phyloP scores from a whole-genome alignment of 2,888 invertebrate genomes.

The Anarsia innoxiella region DNA sequence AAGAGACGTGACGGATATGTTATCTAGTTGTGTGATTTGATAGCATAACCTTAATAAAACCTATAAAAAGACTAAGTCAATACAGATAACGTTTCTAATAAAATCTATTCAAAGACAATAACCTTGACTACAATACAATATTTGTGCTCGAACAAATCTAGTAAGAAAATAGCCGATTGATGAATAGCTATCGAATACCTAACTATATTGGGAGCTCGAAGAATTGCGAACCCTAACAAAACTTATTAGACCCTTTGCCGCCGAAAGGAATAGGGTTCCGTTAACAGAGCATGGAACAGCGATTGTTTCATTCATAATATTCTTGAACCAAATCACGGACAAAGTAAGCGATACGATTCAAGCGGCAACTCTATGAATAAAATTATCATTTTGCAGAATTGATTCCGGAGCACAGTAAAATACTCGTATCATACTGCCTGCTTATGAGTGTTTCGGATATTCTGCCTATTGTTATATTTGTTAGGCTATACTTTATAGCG shows the following conservation, averaged over 20 bases:
- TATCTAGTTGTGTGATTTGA: too few relatives aligned
- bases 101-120: too few relatives aligned
- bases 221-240: not conserved
- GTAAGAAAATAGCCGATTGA: too few relatives aligned
- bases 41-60: too few relatives aligned
- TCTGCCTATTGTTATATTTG: constrained; percentile 8
- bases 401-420: constrained; percentile 66
- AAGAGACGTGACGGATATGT: too few relatives aligned
- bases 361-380: constrained; percentile 72
- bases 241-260: not conserved
- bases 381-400: constrained; percentile 73
- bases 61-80: too few relatives aligned
- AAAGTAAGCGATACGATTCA: constrained; percentile 70
- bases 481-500: too few relatives aligned
- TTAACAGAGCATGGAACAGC: constrained; percentile 9
- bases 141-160: too few relatives aligned
- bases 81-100: too few relatives aligned
- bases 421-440: constrained; percentile 56
- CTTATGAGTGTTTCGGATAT: constrained; percentile 43
- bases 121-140: too few relatives aligned
- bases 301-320: constrained; percentile 55
- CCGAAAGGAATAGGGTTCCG: not conserved
- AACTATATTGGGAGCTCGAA: not conserved
- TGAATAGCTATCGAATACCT: too few relatives aligned
- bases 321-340: constrained; percentile 66